These are phyloP conservation scores for Hafferia zeledoni DNA, from an alignment of 2,797 vertebrate genomes.

Conservation along the genomic window DNA sequence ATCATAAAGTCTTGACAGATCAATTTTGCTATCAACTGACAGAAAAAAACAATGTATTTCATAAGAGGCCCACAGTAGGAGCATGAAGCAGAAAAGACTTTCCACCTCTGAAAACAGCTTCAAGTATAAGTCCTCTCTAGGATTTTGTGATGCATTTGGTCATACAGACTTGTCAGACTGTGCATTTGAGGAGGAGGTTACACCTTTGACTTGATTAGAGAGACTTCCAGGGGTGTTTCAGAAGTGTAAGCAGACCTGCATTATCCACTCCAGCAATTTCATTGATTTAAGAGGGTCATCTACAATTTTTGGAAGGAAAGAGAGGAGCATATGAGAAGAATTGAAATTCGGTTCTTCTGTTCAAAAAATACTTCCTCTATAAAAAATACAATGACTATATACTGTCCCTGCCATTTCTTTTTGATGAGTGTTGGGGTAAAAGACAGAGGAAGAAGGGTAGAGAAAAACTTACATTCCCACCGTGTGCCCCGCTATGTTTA, in stretches of 20 bases:
- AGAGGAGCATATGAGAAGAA: not conserved
- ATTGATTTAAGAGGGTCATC: not conserved
- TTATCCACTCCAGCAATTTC: not conserved
- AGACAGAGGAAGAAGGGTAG: too few species aligned
- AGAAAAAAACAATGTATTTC: not conserved
- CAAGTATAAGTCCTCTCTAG: not conserved
- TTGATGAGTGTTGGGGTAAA: too few species aligned
- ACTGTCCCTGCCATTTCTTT: not conserved
- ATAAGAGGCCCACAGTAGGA: accelerated
- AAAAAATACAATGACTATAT: not conserved
- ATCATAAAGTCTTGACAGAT: not conserved
- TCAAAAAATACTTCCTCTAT: not conserved
- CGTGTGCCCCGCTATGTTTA: not conserved
- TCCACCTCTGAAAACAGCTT: not conserved
- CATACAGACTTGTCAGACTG: not conserved
- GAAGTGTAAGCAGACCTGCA: not conserved
- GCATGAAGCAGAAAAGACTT: not conserved
- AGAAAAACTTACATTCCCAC: too few species aligned
- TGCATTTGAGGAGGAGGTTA: not conserved
- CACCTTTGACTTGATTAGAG: not conserved
- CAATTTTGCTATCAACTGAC: not conserved
- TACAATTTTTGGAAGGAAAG: not conserved
- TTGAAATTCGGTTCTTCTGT: not conserved
- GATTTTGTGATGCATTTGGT: not conserved
- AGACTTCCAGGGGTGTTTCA: not conserved